Evolutionary conservation across 53 echinoderm and acorn worm genomes (phyloP), one percentile per base, ranked within the genome.

Genomic region (Crossaster papposus): DNA sequence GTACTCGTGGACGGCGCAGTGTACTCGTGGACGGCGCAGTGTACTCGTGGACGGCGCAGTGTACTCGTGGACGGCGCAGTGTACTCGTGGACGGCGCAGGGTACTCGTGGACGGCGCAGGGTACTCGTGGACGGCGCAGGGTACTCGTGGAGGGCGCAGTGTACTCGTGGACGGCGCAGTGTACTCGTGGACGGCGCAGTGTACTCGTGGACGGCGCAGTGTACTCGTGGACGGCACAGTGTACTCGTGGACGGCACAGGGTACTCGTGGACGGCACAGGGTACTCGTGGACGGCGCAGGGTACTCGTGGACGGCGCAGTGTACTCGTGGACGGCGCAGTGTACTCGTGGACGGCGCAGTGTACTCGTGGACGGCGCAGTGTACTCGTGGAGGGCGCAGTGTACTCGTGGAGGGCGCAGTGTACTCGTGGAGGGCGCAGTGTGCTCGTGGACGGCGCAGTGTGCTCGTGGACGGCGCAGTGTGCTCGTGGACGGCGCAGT

Each of bases 11-110:
- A 62, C 4, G 35, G 63, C 62, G 58, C 80, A 80, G 2, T 3
- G 22, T n/a, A 80, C 80, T 80, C 80, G 15, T 80, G 30, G 80
- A 58, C 18, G 32, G 32, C 58, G 58, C 80, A 58, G 5, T 18
- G 18, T 17, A 80, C 3, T 4, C 35, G 36, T 76, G 44, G 44
- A 44, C 44, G 2, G 44, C 44, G 9, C 0, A 44, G 1, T 0
- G 44, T 44, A 44, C 44, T 44, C 44, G 9, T 44, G 44, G 44
- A 44, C 44, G 44, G 44, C 44, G 9, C 44, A 44, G 1, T 7
- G 31, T 72, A 35, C 58, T 76, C 17, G 58, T 33, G 55, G 63
- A 62, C 20, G 15, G 62, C 62, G 58, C 80, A 33, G 1, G 34
- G 14, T n/a, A 58, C 81, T 63, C 64, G 36, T 34, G 81, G 81